Base-by-base conservation (phyloP, 2,888 invertebrate genomes). In the Escarpia spicata region DNA sequence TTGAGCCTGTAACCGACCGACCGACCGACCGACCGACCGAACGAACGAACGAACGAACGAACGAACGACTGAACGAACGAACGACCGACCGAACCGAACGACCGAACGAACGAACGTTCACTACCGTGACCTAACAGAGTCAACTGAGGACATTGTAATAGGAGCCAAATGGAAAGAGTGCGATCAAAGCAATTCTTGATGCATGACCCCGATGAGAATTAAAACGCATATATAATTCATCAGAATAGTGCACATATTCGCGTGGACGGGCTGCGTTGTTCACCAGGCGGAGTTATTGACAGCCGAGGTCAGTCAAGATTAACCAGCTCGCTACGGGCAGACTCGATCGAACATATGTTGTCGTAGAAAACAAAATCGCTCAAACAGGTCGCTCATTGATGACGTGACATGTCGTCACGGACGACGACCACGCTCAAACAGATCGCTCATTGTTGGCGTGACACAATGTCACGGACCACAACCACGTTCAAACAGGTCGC, bases 21-120 rank as follows among this genome's bases (percentile, higher is more conserved):
- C 75, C 75, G 75, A 75, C 75, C 75, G 75, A 75, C 75, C 75
- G 75, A 75, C 75, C 75, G 75, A 75, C 75, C 75, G n/a, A 75
- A n/a, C 75, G 75, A 75, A n/a, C 75, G 75, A 75, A n/a, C 75
- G 75, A 26, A n/a, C 75, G n/a, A 75, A n/a, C 75, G 75, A 75
- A 0, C 75, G n/a, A 75, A 0, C 75, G 75, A 75, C 26, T 26
- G 75, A 75, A 0, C 75, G n/a, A 75, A 0, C 75, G 75, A 75
- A 0, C 75, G 75, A 75, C 26, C 75, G 75, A 75, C 26, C 75
- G 75, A 75, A 19, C 19, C 75, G 75, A 75, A 3, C 75, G 75
- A 75, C 19, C 75, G 26, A 75, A 6, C 75, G 75, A 75, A 19
- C 15, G 75, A 75, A 26, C 6, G 75, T 26, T 75, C 26, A 75